A percentile compares a stretch with the other conserved stretches of the same genome.
These are phyloP conservation scores for Volucella bombylans DNA, from an alignment of 2,888 invertebrate species.

Conservation along the genomic window DNA sequence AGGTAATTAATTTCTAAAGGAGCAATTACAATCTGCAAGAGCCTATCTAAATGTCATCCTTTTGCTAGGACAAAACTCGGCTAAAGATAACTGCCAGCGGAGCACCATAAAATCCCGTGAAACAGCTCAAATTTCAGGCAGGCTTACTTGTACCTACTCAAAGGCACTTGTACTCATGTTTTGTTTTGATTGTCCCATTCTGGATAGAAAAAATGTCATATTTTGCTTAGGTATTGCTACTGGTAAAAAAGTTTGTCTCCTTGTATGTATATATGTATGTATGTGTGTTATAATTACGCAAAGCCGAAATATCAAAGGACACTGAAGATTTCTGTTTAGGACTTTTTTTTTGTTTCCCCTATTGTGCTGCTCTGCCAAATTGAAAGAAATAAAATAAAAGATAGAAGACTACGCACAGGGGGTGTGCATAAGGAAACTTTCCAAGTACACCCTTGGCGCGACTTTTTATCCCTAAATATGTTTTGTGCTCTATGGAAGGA, in stretches of 20 bases:
- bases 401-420: constrained; percentile 41
- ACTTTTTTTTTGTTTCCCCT: constrained; percentile 56
- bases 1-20: constrained; percentile 73
- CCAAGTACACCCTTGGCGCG: constrained; percentile 59
- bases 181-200: constrained; percentile 56
- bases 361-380: constrained; percentile 59
- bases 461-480: constrained; percentile 54
- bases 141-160: constrained; percentile 10
- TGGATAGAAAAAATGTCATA: constrained; percentile 9
- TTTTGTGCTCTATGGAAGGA: constrained; percentile 25
- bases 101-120: constrained; percentile 33
- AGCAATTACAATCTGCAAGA: constrained; percentile 68
- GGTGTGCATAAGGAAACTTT: constrained; percentile 39
- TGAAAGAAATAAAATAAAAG: constrained; percentile 66
- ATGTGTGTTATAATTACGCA: constrained; percentile 64
- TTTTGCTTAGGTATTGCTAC: not conserved
- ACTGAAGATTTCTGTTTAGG: constrained; percentile 57
- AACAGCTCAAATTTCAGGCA: constrained; percentile 58
- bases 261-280: not conserved
- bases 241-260: not conserved
- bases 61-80: constrained; percentile 33
- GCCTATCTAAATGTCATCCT: constrained; percentile 65
- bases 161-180: constrained; percentile 52
- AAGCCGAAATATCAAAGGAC: constrained; percentile 70
- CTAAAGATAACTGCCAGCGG: constrained; percentile 24